A percentile compares a stretch with the other conserved stretches of the same genome.
Conservation (phyloP, 1,140 invertebrate species). For the Procambarus clarkii region DNA sequence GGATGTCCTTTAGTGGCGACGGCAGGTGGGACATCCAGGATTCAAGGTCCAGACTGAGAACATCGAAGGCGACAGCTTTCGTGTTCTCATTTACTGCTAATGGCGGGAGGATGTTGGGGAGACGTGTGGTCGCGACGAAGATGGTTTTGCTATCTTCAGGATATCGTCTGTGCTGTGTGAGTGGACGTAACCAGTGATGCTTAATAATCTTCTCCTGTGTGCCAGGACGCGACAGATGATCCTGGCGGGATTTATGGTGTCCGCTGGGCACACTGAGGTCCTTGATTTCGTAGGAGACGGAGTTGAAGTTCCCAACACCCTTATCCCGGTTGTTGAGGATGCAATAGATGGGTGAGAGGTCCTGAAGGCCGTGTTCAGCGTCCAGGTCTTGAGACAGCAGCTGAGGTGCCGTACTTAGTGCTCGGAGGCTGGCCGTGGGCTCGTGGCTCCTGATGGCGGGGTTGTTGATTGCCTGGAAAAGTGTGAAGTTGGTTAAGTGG, state of each 20-base stretch:
- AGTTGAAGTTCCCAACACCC: constrained; percentile 39
- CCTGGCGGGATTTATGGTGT: background rate
- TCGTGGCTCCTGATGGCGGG: background rate
- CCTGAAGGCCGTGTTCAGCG: background rate
- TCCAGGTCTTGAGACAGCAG: background rate
- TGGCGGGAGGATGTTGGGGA: background rate
- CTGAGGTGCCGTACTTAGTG: background rate
- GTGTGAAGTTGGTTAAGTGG: background rate
- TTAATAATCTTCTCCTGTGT: background rate
- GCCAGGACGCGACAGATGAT: constrained; percentile 10
- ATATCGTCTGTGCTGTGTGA: background rate
- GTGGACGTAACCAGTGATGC: background rate
- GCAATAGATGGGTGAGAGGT: constrained; percentile 19
- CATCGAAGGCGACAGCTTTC: background rate
- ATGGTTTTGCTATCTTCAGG: background rate
- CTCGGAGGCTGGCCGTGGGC: background rate
- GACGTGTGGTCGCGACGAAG: background rate
- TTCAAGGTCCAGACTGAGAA: constrained; percentile 10
- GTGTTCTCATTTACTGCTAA: background rate
- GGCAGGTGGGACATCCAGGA: constrained; percentile 49
- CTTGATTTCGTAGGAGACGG: constrained; percentile 30
- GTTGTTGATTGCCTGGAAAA: background rate
- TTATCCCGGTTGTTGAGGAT: constrained; percentile 6
- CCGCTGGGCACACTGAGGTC: background rate
- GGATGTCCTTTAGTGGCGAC: constrained; percentile 13